A percentile compares a stretch with the other conserved stretches of the same genome.
Conservation (phyloP, 2,113 vertebrate genomes). For the Lasiurus borealis region DNA sequence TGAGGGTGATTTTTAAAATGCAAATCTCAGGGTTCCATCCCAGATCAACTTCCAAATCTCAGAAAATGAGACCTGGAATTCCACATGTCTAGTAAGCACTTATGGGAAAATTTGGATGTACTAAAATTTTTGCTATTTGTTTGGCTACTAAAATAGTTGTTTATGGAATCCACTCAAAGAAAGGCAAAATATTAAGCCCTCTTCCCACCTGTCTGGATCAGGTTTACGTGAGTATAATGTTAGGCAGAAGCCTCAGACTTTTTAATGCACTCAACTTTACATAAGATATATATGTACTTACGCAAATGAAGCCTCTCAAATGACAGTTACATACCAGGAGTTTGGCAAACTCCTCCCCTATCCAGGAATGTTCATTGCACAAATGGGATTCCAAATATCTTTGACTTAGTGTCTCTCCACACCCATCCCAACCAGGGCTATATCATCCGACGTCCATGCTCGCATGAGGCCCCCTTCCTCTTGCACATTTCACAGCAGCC, state of each 20-base stretch:
- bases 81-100: not conserved
- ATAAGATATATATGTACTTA: not conserved
- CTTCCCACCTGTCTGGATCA: not conserved
- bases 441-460: fast-evolving
- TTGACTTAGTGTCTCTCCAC: not conserved
- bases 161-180: not conserved
- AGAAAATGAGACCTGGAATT: not conserved
- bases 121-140: not conserved
- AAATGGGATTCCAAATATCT: not conserved
- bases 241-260: not conserved
- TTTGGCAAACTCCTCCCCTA: not conserved
- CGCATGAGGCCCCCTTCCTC: not conserved
- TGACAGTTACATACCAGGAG: not conserved
- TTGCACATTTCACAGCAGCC: not conserved
- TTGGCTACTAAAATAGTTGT: not conserved
- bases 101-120: not conserved
- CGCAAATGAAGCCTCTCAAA: not conserved
- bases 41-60: not conserved
- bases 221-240: not conserved
- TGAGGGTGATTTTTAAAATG: not conserved
- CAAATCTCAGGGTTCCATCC: not conserved
- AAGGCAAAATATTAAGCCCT: not conserved
- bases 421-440: fast-evolving
- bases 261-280: not conserved
- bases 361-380: not conserved